Conservation (phyloP, 2,797 vertebrate genomes). For the Gymnoscopelus braueri region DNA sequence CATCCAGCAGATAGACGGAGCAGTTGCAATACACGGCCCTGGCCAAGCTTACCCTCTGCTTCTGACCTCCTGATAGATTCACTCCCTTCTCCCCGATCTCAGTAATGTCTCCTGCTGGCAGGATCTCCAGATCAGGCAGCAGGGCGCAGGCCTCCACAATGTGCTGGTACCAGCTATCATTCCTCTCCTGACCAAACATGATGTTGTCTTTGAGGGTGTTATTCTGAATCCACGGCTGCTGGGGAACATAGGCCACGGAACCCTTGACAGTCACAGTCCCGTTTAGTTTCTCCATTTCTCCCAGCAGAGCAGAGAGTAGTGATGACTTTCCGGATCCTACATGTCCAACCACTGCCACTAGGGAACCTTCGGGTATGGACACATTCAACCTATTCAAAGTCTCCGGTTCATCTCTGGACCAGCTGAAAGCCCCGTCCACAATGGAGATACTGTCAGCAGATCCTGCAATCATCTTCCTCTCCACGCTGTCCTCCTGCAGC, state of each 20-base stretch:
- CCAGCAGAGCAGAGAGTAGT: slow-evolving; percentile 90
- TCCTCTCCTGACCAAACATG: slow-evolving; percentile 86
- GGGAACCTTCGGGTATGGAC: slow-evolving; percentile 86
- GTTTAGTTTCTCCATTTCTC: slow-evolving; percentile 93
- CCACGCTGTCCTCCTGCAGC: slow-evolving; percentile 87
- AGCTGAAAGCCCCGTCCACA: slow-evolving; percentile 88
- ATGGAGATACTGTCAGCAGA: slow-evolving; percentile 86
- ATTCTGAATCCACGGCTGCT: slow-evolving; percentile 98
- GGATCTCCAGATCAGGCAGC: slow-evolving; percentile 89
- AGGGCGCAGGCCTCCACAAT: slow-evolving; percentile 92
- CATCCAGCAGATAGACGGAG: slow-evolving; percentile 90
- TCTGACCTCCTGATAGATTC: slow-evolving; percentile 96
- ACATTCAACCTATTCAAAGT: slow-evolving; percentile 89
- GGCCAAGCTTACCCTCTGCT: slow-evolving; percentile 94
- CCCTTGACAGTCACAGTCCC: slow-evolving; percentile 90
- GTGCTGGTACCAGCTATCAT: slow-evolving; percentile 80
- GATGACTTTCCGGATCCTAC: slow-evolving; percentile 97
- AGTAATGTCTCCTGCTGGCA: slow-evolving; percentile 90
- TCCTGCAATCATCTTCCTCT: slow-evolving; percentile 70
- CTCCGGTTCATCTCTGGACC: slow-evolving; percentile 87
- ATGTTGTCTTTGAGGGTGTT: slow-evolving; percentile 92
- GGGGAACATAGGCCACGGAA: slow-evolving; percentile 91
- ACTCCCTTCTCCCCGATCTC: slow-evolving; percentile 99
- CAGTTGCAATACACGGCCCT: slow-evolving; percentile 90
- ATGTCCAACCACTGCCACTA: slow-evolving; percentile 94